Conservation (phyloP, 2,888 invertebrate species). For the Hirtodrosophila duncani region DNA sequence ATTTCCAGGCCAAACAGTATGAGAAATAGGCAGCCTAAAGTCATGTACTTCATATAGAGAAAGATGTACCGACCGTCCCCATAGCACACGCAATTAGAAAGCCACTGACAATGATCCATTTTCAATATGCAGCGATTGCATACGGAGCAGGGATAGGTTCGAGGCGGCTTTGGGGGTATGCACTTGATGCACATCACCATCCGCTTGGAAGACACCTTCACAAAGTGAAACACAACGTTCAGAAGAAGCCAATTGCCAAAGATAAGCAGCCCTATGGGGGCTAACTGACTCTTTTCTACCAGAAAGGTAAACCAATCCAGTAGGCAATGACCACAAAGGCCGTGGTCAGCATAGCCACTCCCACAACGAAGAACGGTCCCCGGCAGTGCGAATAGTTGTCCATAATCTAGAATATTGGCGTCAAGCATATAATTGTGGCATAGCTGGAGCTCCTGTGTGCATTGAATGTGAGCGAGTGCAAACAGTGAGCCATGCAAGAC, state of each 20-base stretch:
- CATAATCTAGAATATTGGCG: constrained; percentile 96
- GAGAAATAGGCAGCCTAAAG: constrained; percentile 89
- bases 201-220: constrained; percentile 85
- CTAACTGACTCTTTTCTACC: constrained; percentile 86
- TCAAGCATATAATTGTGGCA: constrained; percentile 89
- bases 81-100: constrained; percentile 98
- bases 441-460: constrained; percentile 89
- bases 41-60: constrained; percentile 94
- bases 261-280: constrained; percentile 85
- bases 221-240: constrained; percentile 95
- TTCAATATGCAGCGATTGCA: constrained; percentile 94
- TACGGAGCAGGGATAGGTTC: constrained; percentile 97
- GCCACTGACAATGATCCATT: constrained; percentile 99
- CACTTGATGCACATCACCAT: constrained; percentile 97
- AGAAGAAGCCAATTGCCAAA: constrained; percentile 94
- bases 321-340: constrained; percentile 91
- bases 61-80: constrained; percentile 96
- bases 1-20: constrained; percentile 89
- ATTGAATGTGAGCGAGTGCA: constrained; percentile 86
- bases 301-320: constrained; percentile 93
- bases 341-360: constrained; percentile 87
- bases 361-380: constrained; percentile 92
- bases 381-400: constrained; percentile 92
- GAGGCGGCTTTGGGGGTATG: constrained; percentile 93
- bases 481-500: constrained; percentile 78